phyloP scores from a whole-genome alignment of 2,888 invertebrate genomes.

The Coecobrya sp. region DNA sequence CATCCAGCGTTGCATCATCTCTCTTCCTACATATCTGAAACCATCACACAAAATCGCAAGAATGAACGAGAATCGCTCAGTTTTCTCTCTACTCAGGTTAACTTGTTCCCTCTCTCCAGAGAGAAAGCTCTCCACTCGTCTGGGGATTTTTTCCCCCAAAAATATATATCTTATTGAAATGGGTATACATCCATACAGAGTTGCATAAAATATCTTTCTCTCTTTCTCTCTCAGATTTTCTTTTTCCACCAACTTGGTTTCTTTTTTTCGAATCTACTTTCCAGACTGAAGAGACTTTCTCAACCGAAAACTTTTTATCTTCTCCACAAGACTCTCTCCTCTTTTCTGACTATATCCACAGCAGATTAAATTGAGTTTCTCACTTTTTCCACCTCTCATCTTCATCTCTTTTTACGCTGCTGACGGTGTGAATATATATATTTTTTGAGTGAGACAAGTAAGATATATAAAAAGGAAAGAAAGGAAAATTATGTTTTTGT shows the following conservation, averaged over 20 bases:
- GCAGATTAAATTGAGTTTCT: constrained; percentile 67
- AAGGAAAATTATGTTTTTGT: constrained; percentile 62
- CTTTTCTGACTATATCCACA: no score
- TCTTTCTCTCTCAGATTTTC: not conserved
- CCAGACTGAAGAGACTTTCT: not conserved
- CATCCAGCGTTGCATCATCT: not conserved
- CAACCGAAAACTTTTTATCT: constrained; percentile 34
- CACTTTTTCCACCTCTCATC: constrained; percentile 48
- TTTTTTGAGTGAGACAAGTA: not conserved
- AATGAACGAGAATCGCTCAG: no score
- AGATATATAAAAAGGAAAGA: constrained; percentile 13
- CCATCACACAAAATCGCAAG: no score
- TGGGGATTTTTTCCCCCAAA: not conserved
- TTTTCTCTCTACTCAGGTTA: not conserved
- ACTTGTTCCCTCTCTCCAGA: constrained; percentile 2
- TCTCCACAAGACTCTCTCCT: not conserved
- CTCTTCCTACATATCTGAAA: no score
- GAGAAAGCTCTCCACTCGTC: not conserved
- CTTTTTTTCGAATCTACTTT: not conserved
- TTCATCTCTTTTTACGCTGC: not conserved
- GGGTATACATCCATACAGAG: not conserved
- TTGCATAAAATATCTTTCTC: not conserved
- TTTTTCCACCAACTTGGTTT: not conserved
- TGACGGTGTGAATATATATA: not conserved
- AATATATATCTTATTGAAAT: constrained; percentile 35